Conservation (phyloP, 2,113 vertebrate species). For the Noctilio leporinus region DNA sequence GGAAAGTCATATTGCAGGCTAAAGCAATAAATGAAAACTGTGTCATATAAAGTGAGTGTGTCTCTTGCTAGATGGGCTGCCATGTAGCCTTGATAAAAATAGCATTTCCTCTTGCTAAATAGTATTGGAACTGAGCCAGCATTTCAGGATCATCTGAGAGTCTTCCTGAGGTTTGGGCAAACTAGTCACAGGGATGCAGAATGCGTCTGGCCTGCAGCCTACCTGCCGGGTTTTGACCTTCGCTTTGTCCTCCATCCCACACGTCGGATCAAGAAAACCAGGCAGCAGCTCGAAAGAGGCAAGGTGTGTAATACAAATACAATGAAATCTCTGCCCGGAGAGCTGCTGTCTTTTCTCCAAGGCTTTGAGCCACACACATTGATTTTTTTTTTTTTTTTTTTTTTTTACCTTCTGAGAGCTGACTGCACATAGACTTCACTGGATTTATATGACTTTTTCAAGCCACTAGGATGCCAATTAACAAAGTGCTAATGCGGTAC, state of each 20-base stretch:
- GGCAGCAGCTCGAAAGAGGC: constrained; percentile 49
- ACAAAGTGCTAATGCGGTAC: constrained; percentile 31
- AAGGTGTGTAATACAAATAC: constrained; percentile 66
- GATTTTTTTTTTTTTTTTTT: constrained; percentile 21
- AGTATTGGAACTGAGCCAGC: not conserved
- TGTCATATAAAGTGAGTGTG: not conserved
- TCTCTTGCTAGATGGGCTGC: not conserved
- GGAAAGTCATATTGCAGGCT: not conserved
- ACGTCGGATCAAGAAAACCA: constrained; percentile 56
- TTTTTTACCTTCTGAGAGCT: not conserved
- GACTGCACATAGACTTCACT: constrained; percentile 39
- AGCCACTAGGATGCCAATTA: constrained; percentile 61
- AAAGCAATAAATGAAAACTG: not conserved
- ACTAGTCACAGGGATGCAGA: not conserved
- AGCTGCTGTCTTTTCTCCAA: constrained; percentile 52
- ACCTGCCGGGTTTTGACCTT: constrained; percentile 58
- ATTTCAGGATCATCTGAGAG: not conserved
- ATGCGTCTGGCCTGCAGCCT: not conserved
- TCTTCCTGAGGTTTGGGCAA: not conserved
- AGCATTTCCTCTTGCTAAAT: constrained; percentile 34
- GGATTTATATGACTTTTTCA: constrained; percentile 55
- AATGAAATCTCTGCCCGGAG: constrained; percentile 61
- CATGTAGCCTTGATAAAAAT: constrained; percentile 4
- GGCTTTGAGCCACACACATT: constrained; percentile 45
- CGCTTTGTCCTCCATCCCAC: constrained; percentile 53